A percentile compares a stretch with the other conserved stretches of the same genome.
Conservation (phyloP, 2,888 invertebrate species). For the Ornithoptera alexandrae region DNA sequence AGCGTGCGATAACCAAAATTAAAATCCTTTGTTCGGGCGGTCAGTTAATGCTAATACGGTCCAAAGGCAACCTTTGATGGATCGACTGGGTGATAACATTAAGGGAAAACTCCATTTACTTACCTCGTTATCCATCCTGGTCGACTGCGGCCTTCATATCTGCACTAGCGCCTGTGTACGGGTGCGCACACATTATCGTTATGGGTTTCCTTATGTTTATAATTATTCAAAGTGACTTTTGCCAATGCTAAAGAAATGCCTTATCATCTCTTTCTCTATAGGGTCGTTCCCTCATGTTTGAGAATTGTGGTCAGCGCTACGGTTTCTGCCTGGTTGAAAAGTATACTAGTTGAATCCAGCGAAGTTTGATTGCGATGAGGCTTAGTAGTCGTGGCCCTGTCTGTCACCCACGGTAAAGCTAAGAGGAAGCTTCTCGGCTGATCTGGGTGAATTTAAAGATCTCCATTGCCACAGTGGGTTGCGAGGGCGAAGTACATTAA, state of each 20-base stretch:
- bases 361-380: too few relatives aligned
- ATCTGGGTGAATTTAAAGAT: too few relatives aligned
- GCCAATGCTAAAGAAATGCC: not conserved
- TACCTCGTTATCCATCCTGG: constrained; percentile 26
- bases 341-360: too few relatives aligned
- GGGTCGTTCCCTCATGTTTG: too few relatives aligned
- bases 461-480: too few relatives aligned
- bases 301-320: too few relatives aligned
- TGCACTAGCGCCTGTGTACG: constrained; percentile 15
- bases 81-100: constrained; percentile 55
- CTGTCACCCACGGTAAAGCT: too few relatives aligned
- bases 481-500: too few relatives aligned
- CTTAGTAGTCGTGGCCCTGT: too few relatives aligned
- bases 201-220: constrained; percentile 12
- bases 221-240: not conserved
- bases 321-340: too few relatives aligned
- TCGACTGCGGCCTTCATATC: constrained; percentile 22
- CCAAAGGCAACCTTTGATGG: constrained; percentile 57
- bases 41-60: constrained; percentile 49
- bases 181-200: constrained; percentile 8
- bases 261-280: too few relatives aligned
- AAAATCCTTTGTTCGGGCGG: constrained; percentile 65
- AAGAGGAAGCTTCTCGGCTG: too few relatives aligned
- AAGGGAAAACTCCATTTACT: constrained; percentile 33
- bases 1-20: constrained; percentile 67